A percentile compares a stretch with the other conserved stretches of the same genome.
Conservation (phyloP, 2,888 invertebrate genomes). For the Callyntrura guangdongensis region DNA sequence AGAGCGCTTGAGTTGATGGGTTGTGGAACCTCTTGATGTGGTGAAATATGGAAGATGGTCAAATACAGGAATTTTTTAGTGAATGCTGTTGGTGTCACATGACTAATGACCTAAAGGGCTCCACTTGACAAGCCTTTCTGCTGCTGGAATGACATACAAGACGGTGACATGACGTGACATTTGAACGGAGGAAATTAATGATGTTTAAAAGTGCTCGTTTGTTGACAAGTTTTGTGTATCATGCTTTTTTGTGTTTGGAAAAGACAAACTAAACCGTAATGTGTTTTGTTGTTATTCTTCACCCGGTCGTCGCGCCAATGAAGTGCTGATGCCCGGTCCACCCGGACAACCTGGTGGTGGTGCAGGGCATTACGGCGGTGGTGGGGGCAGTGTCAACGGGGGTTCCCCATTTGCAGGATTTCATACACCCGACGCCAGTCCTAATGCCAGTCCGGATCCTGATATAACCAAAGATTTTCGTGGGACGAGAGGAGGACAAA, state of each 20-base stretch:
- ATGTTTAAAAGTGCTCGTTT: constrained; percentile 59
- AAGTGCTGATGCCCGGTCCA: constrained; percentile 88
- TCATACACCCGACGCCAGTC: constrained; percentile 94
- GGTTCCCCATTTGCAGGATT: constrained; percentile 85
- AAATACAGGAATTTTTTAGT: no score
- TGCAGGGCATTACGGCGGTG: constrained; percentile 26
- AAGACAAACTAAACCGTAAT: no score
- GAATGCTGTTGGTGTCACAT: constrained; percentile 57
- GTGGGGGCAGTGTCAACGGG: constrained; percentile 61
- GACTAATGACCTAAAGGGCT: constrained; percentile 72
- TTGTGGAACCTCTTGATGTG: neutral
- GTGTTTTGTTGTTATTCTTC: constrained; percentile 84
- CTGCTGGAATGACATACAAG: constrained; percentile 44
- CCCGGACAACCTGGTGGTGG: constrained; percentile 85
- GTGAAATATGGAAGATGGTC: constrained; percentile 74
- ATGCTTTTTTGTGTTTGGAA: constrained; percentile 47
- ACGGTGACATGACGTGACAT: constrained; percentile 47
- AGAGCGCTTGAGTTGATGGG: constrained; percentile 3
- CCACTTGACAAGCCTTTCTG: constrained; percentile 57
- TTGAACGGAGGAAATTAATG: constrained; percentile 43
- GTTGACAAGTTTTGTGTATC: constrained; percentile 59
- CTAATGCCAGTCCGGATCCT: constrained; percentile 93
- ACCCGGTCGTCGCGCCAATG: constrained; percentile 87
- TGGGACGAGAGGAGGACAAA: constrained; percentile 61
- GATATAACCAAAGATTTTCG: constrained; percentile 83